phyloP scores from a whole-genome alignment of 2,113 vertebrate genomes.

The Collichthys lucidus region DNA sequence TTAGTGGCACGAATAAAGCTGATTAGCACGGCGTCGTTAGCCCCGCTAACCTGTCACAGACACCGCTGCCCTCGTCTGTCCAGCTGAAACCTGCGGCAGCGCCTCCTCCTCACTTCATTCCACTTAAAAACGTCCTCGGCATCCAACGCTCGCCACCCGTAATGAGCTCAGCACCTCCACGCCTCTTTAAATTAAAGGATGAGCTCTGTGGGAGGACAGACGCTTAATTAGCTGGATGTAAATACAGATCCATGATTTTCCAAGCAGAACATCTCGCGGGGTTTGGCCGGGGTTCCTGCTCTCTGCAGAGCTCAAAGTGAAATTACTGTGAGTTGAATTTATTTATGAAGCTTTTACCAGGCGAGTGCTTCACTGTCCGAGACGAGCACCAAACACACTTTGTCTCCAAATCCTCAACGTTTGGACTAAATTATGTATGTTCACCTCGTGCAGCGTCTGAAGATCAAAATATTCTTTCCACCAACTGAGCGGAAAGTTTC shows the following conservation, averaged over 20 bases:
- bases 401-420: too few relatives aligned
- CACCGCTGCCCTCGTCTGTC: constrained; percentile 70
- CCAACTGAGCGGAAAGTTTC: too few relatives aligned
- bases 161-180: not conserved
- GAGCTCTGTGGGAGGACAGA: constrained; percentile 7
- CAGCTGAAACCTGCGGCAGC: not conserved
- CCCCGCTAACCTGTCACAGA: constrained; percentile 85
- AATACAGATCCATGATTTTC: constrained; percentile 5
- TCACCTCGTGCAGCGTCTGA: too few relatives aligned
- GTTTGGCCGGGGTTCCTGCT: not conserved
- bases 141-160: not conserved
- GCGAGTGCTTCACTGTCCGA: not conserved
- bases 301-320: not conserved
- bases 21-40: constrained; percentile 88
- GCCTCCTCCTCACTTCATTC: not conserved
- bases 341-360: constrained; percentile 10
- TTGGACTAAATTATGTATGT: too few relatives aligned
- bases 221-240: not conserved
- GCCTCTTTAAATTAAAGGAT: not conserved
- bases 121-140: not conserved
- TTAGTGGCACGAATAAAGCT: constrained; percentile 92
- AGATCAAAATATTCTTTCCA: too few relatives aligned
- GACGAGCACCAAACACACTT: not conserved
- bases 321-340: not conserved
- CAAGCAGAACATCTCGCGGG: not conserved